Conservation (phyloP, 2,797 vertebrate species). For the Steatocranus sp. region DNA sequence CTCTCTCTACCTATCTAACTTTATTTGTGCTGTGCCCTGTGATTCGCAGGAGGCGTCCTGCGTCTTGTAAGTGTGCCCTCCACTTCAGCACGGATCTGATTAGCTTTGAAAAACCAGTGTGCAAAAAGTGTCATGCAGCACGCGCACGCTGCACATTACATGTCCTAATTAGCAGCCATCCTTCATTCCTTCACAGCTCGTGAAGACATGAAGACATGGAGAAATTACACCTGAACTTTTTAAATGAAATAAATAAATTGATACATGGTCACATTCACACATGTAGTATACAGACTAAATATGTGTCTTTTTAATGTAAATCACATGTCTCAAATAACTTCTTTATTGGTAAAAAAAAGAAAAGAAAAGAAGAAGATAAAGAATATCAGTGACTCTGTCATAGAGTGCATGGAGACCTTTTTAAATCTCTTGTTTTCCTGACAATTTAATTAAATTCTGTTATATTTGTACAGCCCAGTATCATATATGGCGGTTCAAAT, state of each 20-base stretch:
- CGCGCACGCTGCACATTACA: neutral
- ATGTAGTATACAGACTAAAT: neutral
- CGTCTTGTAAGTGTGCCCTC: neutral
- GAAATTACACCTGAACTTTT: neutral
- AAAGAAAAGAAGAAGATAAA: neutral
- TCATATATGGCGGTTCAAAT: neutral
- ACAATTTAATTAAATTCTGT: neutral
- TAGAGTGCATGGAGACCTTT: neutral
- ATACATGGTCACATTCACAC: neutral
- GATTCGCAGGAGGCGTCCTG: neutral
- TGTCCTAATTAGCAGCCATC: neutral
- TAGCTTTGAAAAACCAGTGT: neutral
- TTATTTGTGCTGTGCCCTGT: neutral
- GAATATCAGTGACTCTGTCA: neutral
- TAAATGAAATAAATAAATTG: neutral
- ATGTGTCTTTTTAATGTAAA: neutral
- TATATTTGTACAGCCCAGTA: neutral
- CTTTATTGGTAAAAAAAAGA: neutral
- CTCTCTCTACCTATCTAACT: neutral
- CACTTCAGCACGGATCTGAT: slow-evolving; percentile 13
- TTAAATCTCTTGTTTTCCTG: neutral
- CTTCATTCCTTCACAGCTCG: neutral
- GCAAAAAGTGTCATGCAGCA: neutral
- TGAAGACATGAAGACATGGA: neutral
- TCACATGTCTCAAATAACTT: neutral